These are phyloP conservation scores for Arctocebus calabarensis DNA, from an alignment of 2,797 vertebrate species.

Conservation along the genomic window DNA sequence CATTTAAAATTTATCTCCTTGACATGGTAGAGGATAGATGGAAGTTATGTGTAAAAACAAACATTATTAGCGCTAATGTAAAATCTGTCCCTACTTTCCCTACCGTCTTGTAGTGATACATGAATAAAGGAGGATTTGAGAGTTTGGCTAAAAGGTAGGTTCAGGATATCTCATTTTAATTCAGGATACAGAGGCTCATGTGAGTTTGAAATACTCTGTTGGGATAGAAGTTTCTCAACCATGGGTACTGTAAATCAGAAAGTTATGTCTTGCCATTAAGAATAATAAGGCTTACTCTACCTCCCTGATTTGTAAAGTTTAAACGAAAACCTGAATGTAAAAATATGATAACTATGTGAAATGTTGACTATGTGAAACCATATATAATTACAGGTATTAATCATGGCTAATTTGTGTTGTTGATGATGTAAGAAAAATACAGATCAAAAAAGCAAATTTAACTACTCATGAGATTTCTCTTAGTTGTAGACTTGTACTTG, in stretches of 20 bases:
- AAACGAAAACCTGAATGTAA: background rate
- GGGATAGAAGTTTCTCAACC: background rate
- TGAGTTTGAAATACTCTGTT: constrained; percentile 12
- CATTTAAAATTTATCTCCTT: constrained; percentile 56
- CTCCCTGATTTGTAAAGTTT: constrained; percentile 22
- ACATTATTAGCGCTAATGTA: background rate
- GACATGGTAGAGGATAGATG: background rate
- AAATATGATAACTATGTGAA: background rate
- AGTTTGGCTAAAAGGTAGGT: background rate
- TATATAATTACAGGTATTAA: constrained; percentile 25
- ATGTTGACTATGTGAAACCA: constrained; percentile 10
- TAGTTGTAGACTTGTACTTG: constrained; percentile 77
- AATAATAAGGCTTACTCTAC: background rate
- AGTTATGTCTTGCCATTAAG: background rate
- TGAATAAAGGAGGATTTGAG: background rate
- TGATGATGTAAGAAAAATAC: background rate
- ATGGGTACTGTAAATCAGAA: constrained; percentile 15
- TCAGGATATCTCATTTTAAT: constrained; percentile 26
- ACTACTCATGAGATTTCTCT: constrained; percentile 63
- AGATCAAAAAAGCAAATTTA: constrained; percentile 61
- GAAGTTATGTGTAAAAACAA: constrained; percentile 29
- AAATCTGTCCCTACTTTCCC: background rate
- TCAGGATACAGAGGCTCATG: background rate
- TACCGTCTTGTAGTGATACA: background rate
- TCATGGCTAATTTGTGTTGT: constrained; percentile 44